phyloP scores from a whole-genome alignment of 2,113 vertebrate species.

The Leucopsar rothschildi region DNA sequence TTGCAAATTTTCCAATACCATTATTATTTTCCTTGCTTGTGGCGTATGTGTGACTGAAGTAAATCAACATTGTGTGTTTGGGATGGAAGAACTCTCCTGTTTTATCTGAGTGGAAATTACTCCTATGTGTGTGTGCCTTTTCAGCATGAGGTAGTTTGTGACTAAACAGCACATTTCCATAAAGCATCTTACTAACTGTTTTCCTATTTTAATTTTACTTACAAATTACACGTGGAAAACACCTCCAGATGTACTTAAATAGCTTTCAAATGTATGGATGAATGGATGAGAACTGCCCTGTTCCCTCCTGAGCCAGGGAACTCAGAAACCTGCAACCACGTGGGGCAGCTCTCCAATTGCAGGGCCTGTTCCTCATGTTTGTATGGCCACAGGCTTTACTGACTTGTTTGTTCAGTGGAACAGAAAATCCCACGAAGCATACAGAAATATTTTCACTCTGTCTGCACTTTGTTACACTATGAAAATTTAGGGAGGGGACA shows the following conservation, averaged over 20 bases:
- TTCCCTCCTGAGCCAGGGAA: background rate
- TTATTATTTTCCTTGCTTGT: background rate
- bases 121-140: background rate
- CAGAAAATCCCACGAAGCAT: background rate
- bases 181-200: rapidly evolving
- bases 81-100: background rate
- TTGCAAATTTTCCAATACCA: background rate
- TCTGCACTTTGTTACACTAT: background rate
- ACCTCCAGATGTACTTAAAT: background rate
- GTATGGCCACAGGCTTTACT: background rate
- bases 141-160: background rate
- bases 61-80: background rate
- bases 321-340: rapidly evolving
- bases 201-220: background rate
- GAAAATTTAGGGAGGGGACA: background rate
- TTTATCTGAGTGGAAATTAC: background rate
- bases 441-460: background rate
- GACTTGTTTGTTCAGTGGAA: background rate
- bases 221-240: background rate
- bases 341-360: background rate
- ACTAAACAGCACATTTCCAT: background rate
- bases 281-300: background rate
- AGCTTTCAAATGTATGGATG: background rate
- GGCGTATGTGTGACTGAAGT: background rate
- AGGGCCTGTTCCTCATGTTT: background rate